Evolutionary conservation across 2,797 vertebrate species (phyloP), one percentile per base, ranked within the genome.

Genomic region (Melanotaenia boesemani): DNA sequence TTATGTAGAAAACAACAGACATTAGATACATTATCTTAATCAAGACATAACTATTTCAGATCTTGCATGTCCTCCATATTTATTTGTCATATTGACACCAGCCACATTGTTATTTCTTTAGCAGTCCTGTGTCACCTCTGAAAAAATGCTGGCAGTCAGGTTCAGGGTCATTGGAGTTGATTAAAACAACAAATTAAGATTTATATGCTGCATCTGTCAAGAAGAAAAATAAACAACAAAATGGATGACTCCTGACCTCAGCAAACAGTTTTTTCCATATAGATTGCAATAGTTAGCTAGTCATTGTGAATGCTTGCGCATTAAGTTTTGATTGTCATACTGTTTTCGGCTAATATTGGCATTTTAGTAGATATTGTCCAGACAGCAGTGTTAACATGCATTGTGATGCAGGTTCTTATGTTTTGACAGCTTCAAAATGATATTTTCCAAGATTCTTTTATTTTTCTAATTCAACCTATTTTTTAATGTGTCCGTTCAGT

Each of bases 141-240:
- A 36, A 69, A 77, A 84, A 66, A 81, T 2, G 60, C 70, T 86
- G 83, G 87, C 87, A 82, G 62, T 41, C 24, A n/a, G 72, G 34
- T 67, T 76, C 30, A 24, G 72, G 89, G 89, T 91, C 87, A 89
- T 89, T 89, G 86, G 81, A 86, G 81, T 78, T 87, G 82, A 86
- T 88, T 82, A 88, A 83, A 67, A 80, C 80, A 81, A 90, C 84
- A 90, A 90, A 89, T 90, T 85, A 50, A 79, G 87, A 90, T 90
- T 82, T 64, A 85, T 81, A 81, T 67, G 79, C 79, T 24, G 32
- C 72, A 82, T 91, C 89, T 86, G 79, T 72, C 86, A 84, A 86
- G 89, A 84, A 81, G 76, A 73, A 77, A 80, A 82, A 28, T n/a
- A 39, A 30, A 6, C n/a, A n/a, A 24, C 81, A 79, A 82, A 67